Base-by-base conservation (phyloP, 2,113 vertebrate species). In the Tor tambroides region DNA sequence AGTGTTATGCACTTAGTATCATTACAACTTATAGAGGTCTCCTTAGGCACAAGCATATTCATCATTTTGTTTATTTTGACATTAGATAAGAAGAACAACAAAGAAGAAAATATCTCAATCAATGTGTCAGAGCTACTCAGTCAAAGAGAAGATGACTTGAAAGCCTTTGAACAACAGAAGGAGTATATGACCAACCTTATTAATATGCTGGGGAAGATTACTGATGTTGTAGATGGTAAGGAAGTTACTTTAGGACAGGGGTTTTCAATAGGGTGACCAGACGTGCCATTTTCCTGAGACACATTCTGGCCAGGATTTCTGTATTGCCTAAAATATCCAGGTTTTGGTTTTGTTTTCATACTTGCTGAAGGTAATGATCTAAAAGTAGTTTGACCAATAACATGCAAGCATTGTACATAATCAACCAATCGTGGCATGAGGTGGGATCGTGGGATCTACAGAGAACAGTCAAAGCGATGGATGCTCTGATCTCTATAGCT, bases 121-220 rank as follows among this genome's bases (percentile, higher is more conserved):
- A 67, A 86, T 43, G 80, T 80, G 0, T 89, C 91, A 0, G 9
- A 1, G 0, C 71, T 95, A 65, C 77, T 95, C 80, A 23, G 83
- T 83, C 92, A 90, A 88, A 92, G 95, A 89, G 77, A 94, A 76
- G 85, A 78, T 12, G 94, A 95, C 6, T 0, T 91, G 12, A 32
- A 87, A 5, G 41, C 0, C 8, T 90, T 95, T 78, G 0, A 9
- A 6, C 90, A 89, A 85, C 89, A 91, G 32, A 92, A 30, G 46
- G n/a, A 87, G 69, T 83, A 93, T 72, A 89, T 95, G 11, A 90
- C 91, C 0, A 87, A 91, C 1, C 91, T 95, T 69, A 91, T 95
- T 28, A 95, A 95, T 82, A 95, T 95, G 95, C 59, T 94, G 14
- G 89, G 89, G 3, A 95, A 94, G 87, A 92, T 95, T 23, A 83